phyloP scores from a whole-genome alignment of 2,888 invertebrate species.

The Antheraea assamensis region DNA sequence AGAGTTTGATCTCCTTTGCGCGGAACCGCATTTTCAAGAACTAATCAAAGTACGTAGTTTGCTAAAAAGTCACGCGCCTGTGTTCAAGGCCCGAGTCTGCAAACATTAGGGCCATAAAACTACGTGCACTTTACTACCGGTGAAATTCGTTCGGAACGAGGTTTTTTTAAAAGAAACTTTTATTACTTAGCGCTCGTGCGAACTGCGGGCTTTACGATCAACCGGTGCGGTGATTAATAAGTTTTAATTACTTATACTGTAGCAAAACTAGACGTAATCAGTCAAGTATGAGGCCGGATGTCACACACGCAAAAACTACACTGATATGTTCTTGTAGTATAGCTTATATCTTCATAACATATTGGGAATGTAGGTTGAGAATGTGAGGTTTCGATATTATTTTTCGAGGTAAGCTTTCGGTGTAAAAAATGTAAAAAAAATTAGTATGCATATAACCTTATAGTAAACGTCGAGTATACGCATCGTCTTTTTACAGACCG shows the following conservation, averaged over 20 bases:
- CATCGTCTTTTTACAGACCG: neutral
- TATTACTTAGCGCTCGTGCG: constrained; percentile 33
- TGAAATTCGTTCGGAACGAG: constrained; percentile 51
- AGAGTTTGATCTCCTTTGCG: constrained; percentile 24
- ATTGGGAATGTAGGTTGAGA: neutral
- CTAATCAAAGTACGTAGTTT: constrained; percentile 55
- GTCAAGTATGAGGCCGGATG: neutral
- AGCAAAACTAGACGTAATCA: neutral
- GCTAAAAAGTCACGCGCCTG: constrained; percentile 65
- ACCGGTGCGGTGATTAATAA: constrained; percentile 68
- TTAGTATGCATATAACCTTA: too few species aligned
- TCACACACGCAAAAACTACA: neutral
- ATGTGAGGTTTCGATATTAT: neutral
- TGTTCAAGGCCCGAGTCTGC: constrained; percentile 28
- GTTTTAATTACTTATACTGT: constrained; percentile 61
- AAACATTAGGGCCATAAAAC: constrained; percentile 41
- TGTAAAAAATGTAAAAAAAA: too few species aligned
- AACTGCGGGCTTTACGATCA: constrained; percentile 61
- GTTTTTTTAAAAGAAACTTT: constrained; percentile 58
- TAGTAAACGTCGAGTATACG: neutral
- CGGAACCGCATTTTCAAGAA: constrained; percentile 42
- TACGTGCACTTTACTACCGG: constrained; percentile 51
- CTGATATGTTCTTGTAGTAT: neutral
- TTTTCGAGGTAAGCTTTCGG: too few species aligned
- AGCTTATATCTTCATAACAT: neutral